Evolutionary conservation across 1,140 invertebrate species (phyloP).

Genomic region (Trypoxylus dichotomus): DNA sequence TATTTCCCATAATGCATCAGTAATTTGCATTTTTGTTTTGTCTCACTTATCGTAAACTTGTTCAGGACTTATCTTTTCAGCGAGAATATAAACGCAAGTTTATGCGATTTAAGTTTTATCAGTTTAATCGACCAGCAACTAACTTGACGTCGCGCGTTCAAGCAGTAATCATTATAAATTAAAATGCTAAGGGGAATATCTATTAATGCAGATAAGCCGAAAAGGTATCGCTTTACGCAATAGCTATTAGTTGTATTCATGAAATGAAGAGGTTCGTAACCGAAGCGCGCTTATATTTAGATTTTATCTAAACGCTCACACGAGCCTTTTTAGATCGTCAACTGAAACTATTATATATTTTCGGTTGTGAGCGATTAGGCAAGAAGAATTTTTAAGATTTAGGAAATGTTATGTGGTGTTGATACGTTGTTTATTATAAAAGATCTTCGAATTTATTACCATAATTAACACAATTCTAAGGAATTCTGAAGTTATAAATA

Average conservation of each 20-base stretch:
- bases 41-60: neutral
- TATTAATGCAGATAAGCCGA: constrained; percentile 13
- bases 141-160: neutral
- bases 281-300: neutral
- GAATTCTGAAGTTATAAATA: too few relatives aligned
- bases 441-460: neutral
- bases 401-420: neutral
- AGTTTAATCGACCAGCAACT: neutral
- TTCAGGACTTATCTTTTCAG: neutral
- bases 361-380: neutral
- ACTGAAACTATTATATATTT: neutral
- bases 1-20: neutral
- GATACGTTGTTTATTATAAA: neutral
- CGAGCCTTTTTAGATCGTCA: neutral
- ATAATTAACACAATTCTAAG: too few relatives aligned
- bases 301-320: neutral
- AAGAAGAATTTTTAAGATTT: neutral
- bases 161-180: neutral
- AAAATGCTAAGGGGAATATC: neutral
- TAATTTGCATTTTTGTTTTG: neutral
- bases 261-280: constrained; percentile 17
- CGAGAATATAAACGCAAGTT: neutral
- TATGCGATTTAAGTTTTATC: neutral
- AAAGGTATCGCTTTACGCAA: neutral
- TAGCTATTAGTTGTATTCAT: neutral